Conservation (phyloP, 1,140 invertebrate genomes). For the Drosophila subobscura region DNA sequence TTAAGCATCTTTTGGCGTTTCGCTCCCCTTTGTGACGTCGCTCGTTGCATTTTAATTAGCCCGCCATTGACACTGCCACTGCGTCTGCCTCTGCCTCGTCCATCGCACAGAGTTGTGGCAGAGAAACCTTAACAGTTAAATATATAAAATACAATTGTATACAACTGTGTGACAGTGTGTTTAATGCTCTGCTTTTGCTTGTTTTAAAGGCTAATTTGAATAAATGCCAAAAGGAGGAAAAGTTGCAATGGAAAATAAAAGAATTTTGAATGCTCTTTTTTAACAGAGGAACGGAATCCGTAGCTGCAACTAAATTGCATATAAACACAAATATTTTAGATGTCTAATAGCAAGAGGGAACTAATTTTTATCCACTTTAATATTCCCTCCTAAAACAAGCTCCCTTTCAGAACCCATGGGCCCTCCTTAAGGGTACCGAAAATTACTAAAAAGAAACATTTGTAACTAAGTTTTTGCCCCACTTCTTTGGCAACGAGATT, state of each 20-base stretch:
- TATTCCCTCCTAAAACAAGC: background rate
- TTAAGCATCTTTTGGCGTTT: slow-evolving; percentile 54
- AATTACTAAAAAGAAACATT: slow-evolving; percentile 48
- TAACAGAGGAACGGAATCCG: background rate
- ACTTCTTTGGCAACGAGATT: slow-evolving; percentile 52
- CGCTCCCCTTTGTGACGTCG: slow-evolving; percentile 29
- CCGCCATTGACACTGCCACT: slow-evolving; percentile 5
- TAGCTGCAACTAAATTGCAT: background rate
- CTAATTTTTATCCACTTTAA: background rate
- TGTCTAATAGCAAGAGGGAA: too few relatives aligned
- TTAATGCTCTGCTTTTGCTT: slow-evolving; percentile 58
- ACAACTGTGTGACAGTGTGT: slow-evolving; percentile 14
- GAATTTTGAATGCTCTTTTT: slow-evolving; percentile 11
- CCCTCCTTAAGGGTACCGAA: slow-evolving; percentile 15
- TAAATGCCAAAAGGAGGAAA: slow-evolving; percentile 41
- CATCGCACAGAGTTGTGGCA: background rate
- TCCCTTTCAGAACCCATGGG: background rate
- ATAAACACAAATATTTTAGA: background rate
- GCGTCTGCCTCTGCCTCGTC: too few relatives aligned
- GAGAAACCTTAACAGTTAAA: slow-evolving; percentile 60
- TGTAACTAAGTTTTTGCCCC: slow-evolving; percentile 55
- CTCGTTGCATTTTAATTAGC: slow-evolving; percentile 63
- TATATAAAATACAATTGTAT: slow-evolving; percentile 46
- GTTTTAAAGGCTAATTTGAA: slow-evolving; percentile 58
- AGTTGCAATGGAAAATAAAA: background rate